Base-by-base conservation (phyloP, 1,140 invertebrate species). In the Cydia strobilella region DNA sequence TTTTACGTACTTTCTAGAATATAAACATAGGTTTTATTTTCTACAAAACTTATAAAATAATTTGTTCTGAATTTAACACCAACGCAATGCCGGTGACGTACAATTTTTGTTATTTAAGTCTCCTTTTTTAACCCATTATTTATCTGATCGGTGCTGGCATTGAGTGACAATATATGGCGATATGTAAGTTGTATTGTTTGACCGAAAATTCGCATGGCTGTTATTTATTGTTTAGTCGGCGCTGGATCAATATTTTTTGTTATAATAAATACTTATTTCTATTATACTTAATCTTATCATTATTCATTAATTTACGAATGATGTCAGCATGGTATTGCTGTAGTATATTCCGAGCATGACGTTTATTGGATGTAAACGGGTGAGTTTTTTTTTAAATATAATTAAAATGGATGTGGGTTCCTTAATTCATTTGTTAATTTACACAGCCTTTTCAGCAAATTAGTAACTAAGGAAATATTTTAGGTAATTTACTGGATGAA, bases 401-500 rank as follows among this genome's bases (percentile, higher is more conserved):
- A 78, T 84, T 69, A 73, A 90, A 90, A 92, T 90, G 91, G 92
- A 93, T 93, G 92, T 93, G 92, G 92, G 91, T 92, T 92, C 90
- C 90, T 90, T 82, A 80, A 74, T 75, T 77, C 18, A 73, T 77
- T 85, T 80, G 78, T 73, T 80, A 81, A 76, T 75, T 48, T 75
- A 79, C 63, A 54, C 79, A 84, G 79, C 79, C 74, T 74, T 86
- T 85, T 84, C 83, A 86, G 81, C 83, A 84, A 82, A 76, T 75
- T 76, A 80, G 78, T 90, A 88, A 90, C 75, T 84, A 15, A 86
- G 76, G 78, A 85, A 87, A 87, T 80, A 83, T 94, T 94, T 85
- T 93, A 98, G 98, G 97, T 84, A 97, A 97, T 94, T 94, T 98
- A 77, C 93, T 96, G 77, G 97, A 97, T 84, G 97, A 98, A 90